Evolutionary conservation across 1,140 invertebrate genomes (phyloP), one percentile per base, ranked within the genome.

Genomic region (Drosophila mayri): DNA sequence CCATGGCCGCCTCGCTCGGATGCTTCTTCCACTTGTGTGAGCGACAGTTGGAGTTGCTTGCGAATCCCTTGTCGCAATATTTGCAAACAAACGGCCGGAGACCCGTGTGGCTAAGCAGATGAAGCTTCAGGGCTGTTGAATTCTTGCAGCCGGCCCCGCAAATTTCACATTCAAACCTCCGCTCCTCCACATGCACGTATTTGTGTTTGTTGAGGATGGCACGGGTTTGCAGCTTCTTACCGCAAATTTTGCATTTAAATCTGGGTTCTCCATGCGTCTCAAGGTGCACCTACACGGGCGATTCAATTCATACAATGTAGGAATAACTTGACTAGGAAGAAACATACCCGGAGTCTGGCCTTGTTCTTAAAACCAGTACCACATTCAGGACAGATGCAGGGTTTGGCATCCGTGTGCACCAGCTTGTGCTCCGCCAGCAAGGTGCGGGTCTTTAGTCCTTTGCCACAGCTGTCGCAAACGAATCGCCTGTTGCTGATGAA

Each of bases 21-120:
- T 94, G 93, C 70, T 93, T 88, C 3, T 93, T 91, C 12, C 86
- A 79, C 54, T 93, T 94, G 66, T 94, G 93, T n/a, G 93, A 92
- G 6, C 93, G 83, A 74, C 93, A 94, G 61, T 94, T 94, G 7
- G 90, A 91, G 12, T 93, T 92, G 62, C 93, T 93, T 8, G 93
- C 91, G 79, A 94, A 94, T 0, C 93, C 91, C 37, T 93, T 92
- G 9, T 90, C 74, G 61, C 93, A 94, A 65, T 93, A 94, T 16
- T 93, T 92, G 68, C 93, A 94, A 0, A 76, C 84, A 61, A 93
- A 94, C 4, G 93, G 93, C 20, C 92, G 63, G 12, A 93, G 64
- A 2, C 93, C 93, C 0, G 93, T 93, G 61, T 94, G 93, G 7
- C 93, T 68, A 14, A 93, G 85, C 7, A 93, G 65, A 61, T 93